phyloP scores from a whole-genome alignment of 2,113 vertebrate genomes.

The Saguinus imperator region DNA sequence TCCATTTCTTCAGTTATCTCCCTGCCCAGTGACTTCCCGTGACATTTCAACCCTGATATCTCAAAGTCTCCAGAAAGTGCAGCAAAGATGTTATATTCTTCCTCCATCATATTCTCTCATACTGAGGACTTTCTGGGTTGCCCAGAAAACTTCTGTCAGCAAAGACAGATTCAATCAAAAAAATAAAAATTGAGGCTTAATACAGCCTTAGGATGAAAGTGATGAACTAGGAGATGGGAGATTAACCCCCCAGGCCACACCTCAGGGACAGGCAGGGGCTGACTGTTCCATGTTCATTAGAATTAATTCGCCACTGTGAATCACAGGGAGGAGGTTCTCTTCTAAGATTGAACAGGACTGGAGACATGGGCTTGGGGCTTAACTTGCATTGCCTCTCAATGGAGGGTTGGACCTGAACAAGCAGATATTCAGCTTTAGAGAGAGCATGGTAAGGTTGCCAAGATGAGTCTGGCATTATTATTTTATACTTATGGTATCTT shows the following conservation, averaged over 20 bases:
- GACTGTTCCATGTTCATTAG: constrained; percentile 71
- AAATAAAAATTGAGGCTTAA: constrained; percentile 75
- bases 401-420: not conserved
- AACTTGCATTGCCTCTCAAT: not conserved
- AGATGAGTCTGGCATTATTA: not conserved
- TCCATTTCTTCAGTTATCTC: not conserved
- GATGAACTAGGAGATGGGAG: constrained; percentile 76
- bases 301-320: constrained; percentile 75
- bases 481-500: not conserved
- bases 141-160: constrained; percentile 77
- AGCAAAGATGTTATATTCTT: constrained; percentile 16
- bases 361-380: not conserved
- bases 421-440: not conserved
- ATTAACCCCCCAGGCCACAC: constrained; percentile 73
- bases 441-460: not conserved
- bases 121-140: constrained; percentile 34
- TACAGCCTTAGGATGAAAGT: constrained; percentile 76
- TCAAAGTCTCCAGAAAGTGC: constrained; percentile 46
- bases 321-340: constrained; percentile 6
- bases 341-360: not conserved
- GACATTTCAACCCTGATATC: not conserved
- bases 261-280: constrained; percentile 7
- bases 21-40: not conserved
- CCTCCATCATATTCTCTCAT: constrained; percentile 50
- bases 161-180: constrained; percentile 79